These are phyloP conservation scores for Schizotus pectinicornis DNA, from an alignment of 2,888 invertebrate species.

Conservation along the genomic window DNA sequence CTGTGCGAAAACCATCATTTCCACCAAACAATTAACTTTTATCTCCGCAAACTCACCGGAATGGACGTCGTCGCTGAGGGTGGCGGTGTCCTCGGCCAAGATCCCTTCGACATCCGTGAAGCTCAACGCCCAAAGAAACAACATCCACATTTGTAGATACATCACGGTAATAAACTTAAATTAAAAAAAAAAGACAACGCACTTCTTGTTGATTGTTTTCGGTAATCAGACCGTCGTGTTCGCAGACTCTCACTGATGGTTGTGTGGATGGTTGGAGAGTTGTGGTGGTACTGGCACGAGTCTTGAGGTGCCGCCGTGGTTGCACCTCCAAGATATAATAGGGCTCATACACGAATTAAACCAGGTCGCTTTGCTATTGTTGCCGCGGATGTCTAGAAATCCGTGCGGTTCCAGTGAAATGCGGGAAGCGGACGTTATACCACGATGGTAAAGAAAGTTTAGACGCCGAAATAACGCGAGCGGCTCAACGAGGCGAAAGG, in stretches of 20 bases:
- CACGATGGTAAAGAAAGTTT: constrained; percentile 44
- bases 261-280: constrained; percentile 35
- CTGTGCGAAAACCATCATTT: constrained; percentile 23
- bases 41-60: not conserved
- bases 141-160: constrained; percentile 53
- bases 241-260: constrained; percentile 39
- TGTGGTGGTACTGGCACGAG: constrained; percentile 30
- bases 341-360: constrained; percentile 43
- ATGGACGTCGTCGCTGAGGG: constrained; percentile 30
- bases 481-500: constrained; percentile 18
- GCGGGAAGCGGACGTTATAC: constrained; percentile 34
- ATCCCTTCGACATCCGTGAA: constrained; percentile 46
- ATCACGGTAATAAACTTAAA: constrained; percentile 33
- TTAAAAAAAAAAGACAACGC: not conserved
- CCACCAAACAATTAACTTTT: constrained; percentile 12
- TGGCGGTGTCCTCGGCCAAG: constrained; percentile 50
- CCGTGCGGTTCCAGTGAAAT: constrained; percentile 40
- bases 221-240: constrained; percentile 49
- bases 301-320: constrained; percentile 11
- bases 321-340: constrained; percentile 35
- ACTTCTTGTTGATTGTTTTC: constrained; percentile 39
- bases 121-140: constrained; percentile 54
- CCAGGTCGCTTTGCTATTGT: constrained; percentile 48
- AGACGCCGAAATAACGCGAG: constrained; percentile 32
- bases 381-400: constrained; percentile 38